Evolutionary conservation across 2,888 invertebrate species (phyloP), one percentile per base, ranked within the genome.

Genomic region (Aphodius sticticus): DNA sequence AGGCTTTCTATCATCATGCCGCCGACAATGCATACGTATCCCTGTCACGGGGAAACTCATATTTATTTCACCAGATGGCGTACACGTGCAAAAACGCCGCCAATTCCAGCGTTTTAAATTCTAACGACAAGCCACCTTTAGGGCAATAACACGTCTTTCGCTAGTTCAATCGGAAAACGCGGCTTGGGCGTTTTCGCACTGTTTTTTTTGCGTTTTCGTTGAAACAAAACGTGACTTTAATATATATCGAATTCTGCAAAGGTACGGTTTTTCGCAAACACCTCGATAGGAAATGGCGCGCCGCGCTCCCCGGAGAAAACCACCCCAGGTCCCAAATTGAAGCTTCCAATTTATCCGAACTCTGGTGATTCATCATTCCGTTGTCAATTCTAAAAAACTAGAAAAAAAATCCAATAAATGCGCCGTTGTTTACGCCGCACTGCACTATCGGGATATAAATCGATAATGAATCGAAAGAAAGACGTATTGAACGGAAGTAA

Each of bases 201-300:
- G 7, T 53, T 53, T 53, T 53, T 12, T 7, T 53, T 9, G 53
- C 1, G 26, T 26, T 26, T 26, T 26, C 26, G 26, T 26, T 3
- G 53, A 53, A 53, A 53, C 53, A 53, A 53, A 53, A 53, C 53
- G 53, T 53, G 53, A 53, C 53, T 53, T 53, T 53, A 53, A 53
- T 53, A 53, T 53, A 53, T 53, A 53, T 53, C 12, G 53, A 53
- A 53, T 53, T 53, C 53, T 53, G 53, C 53, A 53, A 53, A 53
- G 53, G 12, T 12, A 53, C 12, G 53, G 53, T 53, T 53, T 53
- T 53, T 53, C 53, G 53, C 53, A 5, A 53, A 12, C 53, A 53
- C 53, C 53, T 53, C 53, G 53, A 53, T 53, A 53, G 53, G 53
- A 53, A 53, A 53, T 53, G 53, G 53, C 53, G 53, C 53, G 53